A percentile compares a stretch with the other conserved stretches of the same genome.
Conservation (phyloP, 2,888 invertebrate species). For the Philopedon plagiatum region DNA sequence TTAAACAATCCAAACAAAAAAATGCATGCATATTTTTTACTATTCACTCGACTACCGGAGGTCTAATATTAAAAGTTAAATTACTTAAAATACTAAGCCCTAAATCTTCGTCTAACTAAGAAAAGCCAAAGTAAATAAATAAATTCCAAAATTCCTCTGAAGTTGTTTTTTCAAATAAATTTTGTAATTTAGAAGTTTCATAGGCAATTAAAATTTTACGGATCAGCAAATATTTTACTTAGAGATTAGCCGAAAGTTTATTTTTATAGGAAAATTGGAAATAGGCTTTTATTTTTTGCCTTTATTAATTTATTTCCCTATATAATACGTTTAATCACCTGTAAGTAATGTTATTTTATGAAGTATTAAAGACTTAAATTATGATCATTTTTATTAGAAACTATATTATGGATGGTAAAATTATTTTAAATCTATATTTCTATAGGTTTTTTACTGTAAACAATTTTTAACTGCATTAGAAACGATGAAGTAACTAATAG, state of each 20-base stretch:
- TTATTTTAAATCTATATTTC: too few relatives aligned
- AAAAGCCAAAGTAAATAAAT: background rate
- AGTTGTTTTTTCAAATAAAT: constrained; percentile 5
- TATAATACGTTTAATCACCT: background rate
- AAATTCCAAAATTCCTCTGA: background rate
- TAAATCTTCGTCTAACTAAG: background rate
- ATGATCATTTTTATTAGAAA: too few relatives aligned
- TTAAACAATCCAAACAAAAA: too few relatives aligned
- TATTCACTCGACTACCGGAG: too few relatives aligned
- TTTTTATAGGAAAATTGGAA: constrained; percentile 14
- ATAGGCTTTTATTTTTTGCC: background rate
- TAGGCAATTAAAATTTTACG: constrained; percentile 8
- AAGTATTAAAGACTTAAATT: background rate
- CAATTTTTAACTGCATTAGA: too few relatives aligned
- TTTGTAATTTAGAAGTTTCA: constrained; percentile 8
- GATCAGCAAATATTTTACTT: constrained; percentile 11
- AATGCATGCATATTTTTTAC: too few relatives aligned
- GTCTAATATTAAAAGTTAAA: too few relatives aligned
- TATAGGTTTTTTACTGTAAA: too few relatives aligned
- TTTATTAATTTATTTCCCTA: background rate
- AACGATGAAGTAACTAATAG: too few relatives aligned
- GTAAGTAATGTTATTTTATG: background rate
- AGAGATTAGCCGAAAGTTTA: background rate
- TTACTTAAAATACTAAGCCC: too few relatives aligned
- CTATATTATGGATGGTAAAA: too few relatives aligned